Base-by-base conservation (phyloP, 2,797 vertebrate genomes). In the Cirrhinus molitorella region DNA sequence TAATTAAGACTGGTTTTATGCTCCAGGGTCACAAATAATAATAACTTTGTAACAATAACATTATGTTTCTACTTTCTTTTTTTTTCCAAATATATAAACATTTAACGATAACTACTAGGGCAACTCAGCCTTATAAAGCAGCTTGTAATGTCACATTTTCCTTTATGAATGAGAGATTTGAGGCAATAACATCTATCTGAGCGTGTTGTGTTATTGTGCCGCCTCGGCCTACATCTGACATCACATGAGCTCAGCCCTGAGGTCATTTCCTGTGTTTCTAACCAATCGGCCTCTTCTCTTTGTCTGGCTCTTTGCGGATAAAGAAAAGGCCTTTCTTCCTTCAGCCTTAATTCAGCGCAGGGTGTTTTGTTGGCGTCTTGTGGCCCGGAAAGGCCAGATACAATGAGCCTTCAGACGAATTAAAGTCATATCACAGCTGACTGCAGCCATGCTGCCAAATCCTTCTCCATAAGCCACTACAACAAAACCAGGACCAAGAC, bases 321-420 rank as follows among this genome's bases (percentile, higher is more conserved):
- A 73, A 75, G 86, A 94, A 59, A 95, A 94, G 88, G 91, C 90
- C 89, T 88, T 89, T 91, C 91, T 89, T 91, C 90, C 87, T 88
- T 89, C 81, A 92, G 82, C 74, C 77, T 86, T 14, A 92, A 91
- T 92, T 90, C 90, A 92, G 89, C 90, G 89, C 91, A 90, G 74
- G 40, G 43, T 57, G 73, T 91, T 95, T 95, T 95, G 92, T 95
- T 91, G 93, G 88, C 88, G 90, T 83, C 89, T 92, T 87, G 87
- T 95, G 94, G 95, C 92, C 95, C 90, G 49, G 83, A 70, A 89
- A 93, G 91, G 89, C 91, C 93, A 80, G 80, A 93, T 90, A 93
- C 85, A 87, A 77, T 87, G 71, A 53, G 71, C 74, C 79, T 85
- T 78, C 40, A 88, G 89, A 93, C 92, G 90, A 89, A 90, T 88